Conservation (phyloP, 2,113 vertebrate genomes). For the Dolichallabes microphthalmus region DNA sequence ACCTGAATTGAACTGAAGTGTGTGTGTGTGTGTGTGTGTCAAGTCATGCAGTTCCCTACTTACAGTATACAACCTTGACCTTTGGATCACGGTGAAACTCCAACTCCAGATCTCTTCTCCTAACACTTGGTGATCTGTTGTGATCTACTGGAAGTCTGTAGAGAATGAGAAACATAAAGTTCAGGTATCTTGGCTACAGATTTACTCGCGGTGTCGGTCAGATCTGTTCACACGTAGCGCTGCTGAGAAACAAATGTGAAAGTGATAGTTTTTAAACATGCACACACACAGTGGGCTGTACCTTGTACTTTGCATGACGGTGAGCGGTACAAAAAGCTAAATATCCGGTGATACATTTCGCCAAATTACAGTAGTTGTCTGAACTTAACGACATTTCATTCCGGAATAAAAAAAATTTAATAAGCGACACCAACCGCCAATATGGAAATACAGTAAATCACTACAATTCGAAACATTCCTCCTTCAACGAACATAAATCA, state of each 20-base stretch:
- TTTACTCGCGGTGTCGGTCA: not conserved
- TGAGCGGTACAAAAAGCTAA: not conserved
- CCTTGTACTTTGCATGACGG: not conserved
- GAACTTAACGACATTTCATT: not conserved
- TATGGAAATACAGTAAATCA: not conserved
- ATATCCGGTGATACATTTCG: not conserved
- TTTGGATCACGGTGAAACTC: not conserved
- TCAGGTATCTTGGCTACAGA: not conserved
- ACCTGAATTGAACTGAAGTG: not conserved
- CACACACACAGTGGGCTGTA: not conserved
- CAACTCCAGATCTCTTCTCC: not conserved
- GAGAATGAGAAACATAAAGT: not conserved
- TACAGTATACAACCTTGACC: not conserved
- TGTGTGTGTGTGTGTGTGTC: not conserved
- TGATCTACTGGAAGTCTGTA: not conserved
- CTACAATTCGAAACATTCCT: not conserved
- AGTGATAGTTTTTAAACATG: constrained; percentile 21
- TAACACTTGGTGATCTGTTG: not conserved
- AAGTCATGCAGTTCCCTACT: not conserved
- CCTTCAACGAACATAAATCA: not conserved
- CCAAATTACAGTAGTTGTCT: not conserved
- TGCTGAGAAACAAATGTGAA: constrained; percentile 8
- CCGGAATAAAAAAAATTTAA: not conserved
- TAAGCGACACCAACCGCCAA: not conserved
- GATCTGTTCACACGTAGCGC: not conserved